A percentile compares a stretch with the other conserved stretches of the same genome.
phyloP scores from a whole-genome alignment of 2,888 invertebrate genomes.

The Pterobdella sp. region DNA sequence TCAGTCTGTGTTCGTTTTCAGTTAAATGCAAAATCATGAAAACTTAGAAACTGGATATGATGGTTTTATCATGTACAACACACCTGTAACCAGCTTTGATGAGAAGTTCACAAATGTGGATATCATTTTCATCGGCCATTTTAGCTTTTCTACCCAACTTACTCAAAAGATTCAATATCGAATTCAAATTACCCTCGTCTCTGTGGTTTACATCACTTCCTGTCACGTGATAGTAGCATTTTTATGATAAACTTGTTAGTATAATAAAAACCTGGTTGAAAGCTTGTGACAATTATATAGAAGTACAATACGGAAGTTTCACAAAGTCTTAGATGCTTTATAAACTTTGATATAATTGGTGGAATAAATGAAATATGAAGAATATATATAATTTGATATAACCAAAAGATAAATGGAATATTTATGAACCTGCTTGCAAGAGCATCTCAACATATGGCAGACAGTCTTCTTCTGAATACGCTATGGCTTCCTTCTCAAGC shows the following conservation, averaged over 20 bases:
- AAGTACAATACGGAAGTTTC: too few species aligned
- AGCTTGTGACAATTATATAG: too few species aligned
- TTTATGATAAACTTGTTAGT: too few species aligned
- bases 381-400: too few species aligned
- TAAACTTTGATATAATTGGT: too few species aligned
- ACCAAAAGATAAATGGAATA: too few species aligned
- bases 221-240: not conserved
- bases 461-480: constrained; percentile 31
- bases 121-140: constrained; percentile 25
- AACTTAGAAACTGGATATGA: too few species aligned
- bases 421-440: constrained; percentile 25
- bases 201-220: constrained; percentile 32
- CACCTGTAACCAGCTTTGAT: constrained; percentile 29
- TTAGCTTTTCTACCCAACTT: constrained; percentile 23
- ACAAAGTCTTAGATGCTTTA: too few species aligned
- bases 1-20: constrained; percentile 17
- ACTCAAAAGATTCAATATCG: constrained; percentile 31
- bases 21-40: too few species aligned
- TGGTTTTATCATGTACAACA: too few species aligned
- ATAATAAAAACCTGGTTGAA: too few species aligned
- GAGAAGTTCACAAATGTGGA: constrained; percentile 27
- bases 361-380: too few species aligned
- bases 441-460: constrained; percentile 31
- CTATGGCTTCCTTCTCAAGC: constrained; percentile 34
- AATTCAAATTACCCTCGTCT: constrained; percentile 31